Evolutionary conservation across 1,140 invertebrate genomes (phyloP), one percentile per base, ranked within the genome.

Genomic region (Chrysomallon squamiferum): DNA sequence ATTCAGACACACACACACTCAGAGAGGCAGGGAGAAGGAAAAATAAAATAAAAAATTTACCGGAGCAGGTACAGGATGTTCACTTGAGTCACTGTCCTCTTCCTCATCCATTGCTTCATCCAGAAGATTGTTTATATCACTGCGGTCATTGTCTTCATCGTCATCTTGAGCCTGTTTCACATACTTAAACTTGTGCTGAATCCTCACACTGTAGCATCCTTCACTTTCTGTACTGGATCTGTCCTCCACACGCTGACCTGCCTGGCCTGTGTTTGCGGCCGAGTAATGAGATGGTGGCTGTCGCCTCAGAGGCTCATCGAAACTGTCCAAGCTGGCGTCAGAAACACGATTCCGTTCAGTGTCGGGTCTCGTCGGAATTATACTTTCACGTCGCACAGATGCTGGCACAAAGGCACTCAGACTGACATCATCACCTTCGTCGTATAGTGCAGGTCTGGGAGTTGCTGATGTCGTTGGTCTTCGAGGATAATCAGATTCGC

Each of bases 51-150:
- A n/a, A n/a, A n/a, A n/a, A 70, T 68, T 72, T 65, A 79, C 73
- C 11, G 73, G 72, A 11, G 67, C 62, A 57, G 73, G 62, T 29
- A 62, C 63, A 30, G 71, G 72, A 54, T 35, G 33, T 22, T 65
- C 68, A 4, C 59, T 45, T n/a, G 32, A n/a, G 15, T 33, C 56
- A 32, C 27, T 9, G 9, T 3, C 3, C 7, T 58, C 45, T 33
- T 66, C 60, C 29, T 59, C 50, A 32, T 78, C 78, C 62, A 84
- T 68, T 1, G 83, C 83, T 59, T 86, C 84, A 62, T 86, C 81
- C 25, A 86, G 63, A 2, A 84, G 65, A 35, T 85, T 80, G 64
- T 78, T 78, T n/a, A 86, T 76, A 33, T 79, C 80, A 18, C 41
- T 69, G 22, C 66, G 59, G 22, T 62, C 32, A 20, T 62, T 41